These are phyloP conservation scores for Theocolax elegans DNA, from an alignment of 1,140 invertebrate species.

Conservation along the genomic window DNA sequence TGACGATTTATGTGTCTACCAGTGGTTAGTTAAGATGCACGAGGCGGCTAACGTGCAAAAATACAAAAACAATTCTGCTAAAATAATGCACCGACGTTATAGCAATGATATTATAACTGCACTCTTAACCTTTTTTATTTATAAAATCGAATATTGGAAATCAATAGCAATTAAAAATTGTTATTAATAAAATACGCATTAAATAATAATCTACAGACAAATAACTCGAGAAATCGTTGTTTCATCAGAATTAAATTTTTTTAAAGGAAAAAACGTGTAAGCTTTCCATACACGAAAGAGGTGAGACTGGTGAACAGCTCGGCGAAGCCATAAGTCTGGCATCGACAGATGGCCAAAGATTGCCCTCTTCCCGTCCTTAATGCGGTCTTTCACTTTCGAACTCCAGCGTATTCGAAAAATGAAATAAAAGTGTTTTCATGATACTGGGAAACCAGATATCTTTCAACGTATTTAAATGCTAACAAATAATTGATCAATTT, in stretches of 20 bases:
- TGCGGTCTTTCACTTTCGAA: slow-evolving; percentile 41
- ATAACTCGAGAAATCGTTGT: too few relatives aligned
- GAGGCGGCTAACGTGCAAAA: too few relatives aligned
- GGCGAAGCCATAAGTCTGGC: slow-evolving; percentile 27
- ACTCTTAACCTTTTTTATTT: too few relatives aligned
- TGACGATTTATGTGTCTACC: slow-evolving; percentile 18
- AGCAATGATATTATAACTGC: too few relatives aligned
- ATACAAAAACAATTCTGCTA: too few relatives aligned
- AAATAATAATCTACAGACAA: too few relatives aligned
- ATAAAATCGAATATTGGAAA: too few relatives aligned
- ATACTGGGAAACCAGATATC: neutral
- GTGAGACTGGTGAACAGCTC: neutral
- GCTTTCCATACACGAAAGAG: neutral
- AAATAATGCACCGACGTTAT: too few relatives aligned
- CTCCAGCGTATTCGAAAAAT: neutral
- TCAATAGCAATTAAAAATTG: too few relatives aligned
- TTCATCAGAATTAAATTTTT: neutral
- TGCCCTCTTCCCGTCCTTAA: slow-evolving; percentile 58
- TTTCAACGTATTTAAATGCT: neutral
- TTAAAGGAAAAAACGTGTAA: neutral
- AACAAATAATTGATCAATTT: too few relatives aligned
- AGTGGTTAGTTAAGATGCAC: neutral
- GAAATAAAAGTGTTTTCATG: neutral
- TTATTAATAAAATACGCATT: too few relatives aligned
- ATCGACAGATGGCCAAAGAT: slow-evolving; percentile 56